Evolutionary conservation across 2,113 vertebrate genomes (phyloP), one percentile per base, ranked within the genome.

Genomic region (Cebus imitator): DNA sequence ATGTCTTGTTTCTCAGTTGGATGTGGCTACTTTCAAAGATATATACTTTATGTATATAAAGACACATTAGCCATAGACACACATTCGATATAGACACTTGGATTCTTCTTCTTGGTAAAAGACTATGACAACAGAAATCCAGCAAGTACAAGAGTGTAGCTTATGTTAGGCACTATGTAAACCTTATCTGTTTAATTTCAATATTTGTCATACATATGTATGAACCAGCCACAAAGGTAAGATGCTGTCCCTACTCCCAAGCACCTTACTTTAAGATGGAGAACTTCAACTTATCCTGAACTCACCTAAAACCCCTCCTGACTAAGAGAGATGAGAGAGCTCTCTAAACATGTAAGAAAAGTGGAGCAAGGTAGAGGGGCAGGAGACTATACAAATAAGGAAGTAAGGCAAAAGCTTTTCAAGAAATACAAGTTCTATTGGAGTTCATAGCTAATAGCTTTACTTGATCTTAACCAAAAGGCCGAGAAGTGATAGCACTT

Each of bases 281-380:
- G 20, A 72, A 12, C 82, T 98, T 97, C 90, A 94, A 75, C 90
- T 98, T 97, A 96, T 92, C 95, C 95, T 97, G 98, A 98, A 95
- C 81, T 98, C 96, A 97, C 96, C 97, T 98, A 97, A 48, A 85
- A 66, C 14, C 14, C 37, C 32, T 89, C 27, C 52, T 70, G 72
- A 18, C n/a, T 83, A 12, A 11, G 35, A 20, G 52, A 90, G 37
- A 88, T 27, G 52, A 95, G 30, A 72, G 45, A 8, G 9, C 40
- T 68, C 37, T 55, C 40, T 86, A 79, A 75, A 35, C 20, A 76
- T 1, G 1, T 48, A 43, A 78, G 86, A 32, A 48, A 50, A 73
- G 81, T 35, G 21, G 27, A 40, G 23, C 72, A 64, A 93, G 21
- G 37, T 20, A 25, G 64, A 32, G 13, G 40, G 16, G 35, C 30